Evolutionary conservation across 2,888 invertebrate genomes (phyloP).

Genomic region (Aphidoletes aphidimyza): DNA sequence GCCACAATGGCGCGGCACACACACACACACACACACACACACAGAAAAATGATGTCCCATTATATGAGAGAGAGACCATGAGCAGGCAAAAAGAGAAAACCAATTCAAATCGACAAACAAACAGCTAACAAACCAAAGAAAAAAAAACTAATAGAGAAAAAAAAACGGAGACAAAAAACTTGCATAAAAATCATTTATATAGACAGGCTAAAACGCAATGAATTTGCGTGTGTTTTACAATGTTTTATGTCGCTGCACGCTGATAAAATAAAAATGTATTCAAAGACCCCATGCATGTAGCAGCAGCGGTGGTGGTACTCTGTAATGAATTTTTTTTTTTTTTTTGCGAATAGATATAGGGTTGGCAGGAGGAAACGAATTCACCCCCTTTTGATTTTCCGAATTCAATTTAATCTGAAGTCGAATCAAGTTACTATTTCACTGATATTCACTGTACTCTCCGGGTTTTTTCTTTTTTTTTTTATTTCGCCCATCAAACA

Average conservation of each 20-base stretch:
- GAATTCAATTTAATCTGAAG: background rate
- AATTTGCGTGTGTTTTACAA: conserved; percentile 34
- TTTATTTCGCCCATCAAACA: background rate
- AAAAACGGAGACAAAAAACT: background rate
- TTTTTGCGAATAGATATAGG: too few relatives aligned
- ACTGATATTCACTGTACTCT: too few relatives aligned
- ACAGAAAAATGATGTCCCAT: background rate
- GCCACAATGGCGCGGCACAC: background rate
- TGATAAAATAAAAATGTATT: background rate
- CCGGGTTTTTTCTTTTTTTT: background rate
- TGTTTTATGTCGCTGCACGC: background rate
- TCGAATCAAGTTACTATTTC: conserved; percentile 8
- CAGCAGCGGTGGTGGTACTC: background rate
- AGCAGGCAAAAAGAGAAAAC: background rate
- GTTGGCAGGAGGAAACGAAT: background rate
- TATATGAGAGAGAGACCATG: background rate
- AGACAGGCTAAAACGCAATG: conserved; percentile 18
- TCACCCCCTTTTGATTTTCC: background rate
- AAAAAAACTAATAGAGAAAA: too few relatives aligned
- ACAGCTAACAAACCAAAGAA: too few relatives aligned
- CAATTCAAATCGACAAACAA: conserved; percentile 19
- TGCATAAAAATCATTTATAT: background rate
- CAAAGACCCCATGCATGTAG: background rate
- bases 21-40: background rate
- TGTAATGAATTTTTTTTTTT: background rate